These are phyloP conservation scores for Meteorus cinctellus DNA, from an alignment of 2,888 invertebrate species.

Conservation along the genomic window DNA sequence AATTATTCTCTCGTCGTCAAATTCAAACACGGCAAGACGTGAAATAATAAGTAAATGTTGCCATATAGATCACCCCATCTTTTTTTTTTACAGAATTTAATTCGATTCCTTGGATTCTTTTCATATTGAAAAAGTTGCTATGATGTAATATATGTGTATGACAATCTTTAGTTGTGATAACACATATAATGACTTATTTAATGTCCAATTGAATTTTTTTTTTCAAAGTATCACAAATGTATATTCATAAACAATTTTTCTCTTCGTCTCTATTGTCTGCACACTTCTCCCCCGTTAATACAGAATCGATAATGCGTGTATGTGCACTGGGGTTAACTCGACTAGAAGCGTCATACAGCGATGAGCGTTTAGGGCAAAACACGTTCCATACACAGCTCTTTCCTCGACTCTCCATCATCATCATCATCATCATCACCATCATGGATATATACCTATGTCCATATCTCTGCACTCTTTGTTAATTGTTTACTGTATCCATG, in stretches of 20 bases:
- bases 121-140: no score
- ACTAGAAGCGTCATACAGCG: constrained; percentile 24
- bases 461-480: constrained; percentile 41
- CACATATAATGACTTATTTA: no score
- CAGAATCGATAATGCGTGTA: constrained; percentile 30
- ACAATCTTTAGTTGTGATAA: no score
- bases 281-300: constrained; percentile 12
- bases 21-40: neutral
- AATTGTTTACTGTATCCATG: constrained; percentile 25
- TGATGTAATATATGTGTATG: neutral
- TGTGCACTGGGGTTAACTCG: constrained; percentile 19
- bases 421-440: constrained; percentile 1
- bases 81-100: no score
- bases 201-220: no score
- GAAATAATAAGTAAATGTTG: neutral
- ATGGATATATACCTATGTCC: constrained; percentile 8
- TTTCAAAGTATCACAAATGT: neutral
- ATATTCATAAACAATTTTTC: neutral
- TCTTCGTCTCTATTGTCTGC: constrained; percentile 14
- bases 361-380: constrained; percentile 21
- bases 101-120: no score
- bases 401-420: neutral
- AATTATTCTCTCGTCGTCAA: constrained; percentile 15
- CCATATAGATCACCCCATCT: no score
- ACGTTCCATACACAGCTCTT: constrained; percentile 15